These are phyloP conservation scores for Ariopsis seemanni DNA, from an alignment of 2,113 vertebrate genomes.

Conservation along the genomic window DNA sequence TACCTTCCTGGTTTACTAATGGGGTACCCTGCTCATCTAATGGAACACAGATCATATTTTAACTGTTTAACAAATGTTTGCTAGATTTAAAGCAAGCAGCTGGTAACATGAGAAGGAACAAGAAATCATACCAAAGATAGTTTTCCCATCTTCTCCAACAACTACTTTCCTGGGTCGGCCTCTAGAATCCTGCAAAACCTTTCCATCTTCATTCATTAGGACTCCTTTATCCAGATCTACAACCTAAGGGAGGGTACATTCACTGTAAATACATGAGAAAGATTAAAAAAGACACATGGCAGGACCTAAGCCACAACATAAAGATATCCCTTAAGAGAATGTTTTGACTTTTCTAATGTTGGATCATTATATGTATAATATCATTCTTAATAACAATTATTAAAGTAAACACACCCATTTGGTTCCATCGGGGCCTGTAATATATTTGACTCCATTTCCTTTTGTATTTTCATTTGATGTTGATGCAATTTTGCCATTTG, in stretches of 20 bases:
- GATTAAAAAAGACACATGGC: conserved; percentile 29
- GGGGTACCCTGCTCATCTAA: conserved; percentile 90
- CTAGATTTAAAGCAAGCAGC: background rate
- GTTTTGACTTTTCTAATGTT: background rate
- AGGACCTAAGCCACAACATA: conserved; percentile 4
- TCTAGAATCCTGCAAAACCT: conserved; percentile 89
- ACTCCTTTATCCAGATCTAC: conserved; percentile 89
- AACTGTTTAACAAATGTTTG: conserved; percentile 5
- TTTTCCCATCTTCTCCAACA: conserved; percentile 91
- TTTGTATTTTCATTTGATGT: conserved; percentile 72
- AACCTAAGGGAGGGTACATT: conserved; percentile 70
- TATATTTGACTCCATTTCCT: conserved; percentile 80
- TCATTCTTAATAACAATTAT: conserved; percentile 3
- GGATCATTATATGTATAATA: background rate
- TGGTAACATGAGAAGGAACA: background rate
- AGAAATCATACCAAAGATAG: conserved; percentile 85
- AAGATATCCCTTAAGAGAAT: background rate
- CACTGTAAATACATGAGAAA: conserved; percentile 37
- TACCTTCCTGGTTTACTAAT: conserved; percentile 86
- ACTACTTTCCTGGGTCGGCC: conserved; percentile 89
- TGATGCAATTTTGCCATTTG: conserved; percentile 76
- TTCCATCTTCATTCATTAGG: conserved; percentile 89
- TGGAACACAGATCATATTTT: conserved; percentile 34
- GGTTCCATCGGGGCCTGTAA: conserved; percentile 91
- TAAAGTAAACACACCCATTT: conserved; percentile 85